phyloP scores from a whole-genome alignment of 2,797 vertebrate genomes.

The Lates japonicus region DNA sequence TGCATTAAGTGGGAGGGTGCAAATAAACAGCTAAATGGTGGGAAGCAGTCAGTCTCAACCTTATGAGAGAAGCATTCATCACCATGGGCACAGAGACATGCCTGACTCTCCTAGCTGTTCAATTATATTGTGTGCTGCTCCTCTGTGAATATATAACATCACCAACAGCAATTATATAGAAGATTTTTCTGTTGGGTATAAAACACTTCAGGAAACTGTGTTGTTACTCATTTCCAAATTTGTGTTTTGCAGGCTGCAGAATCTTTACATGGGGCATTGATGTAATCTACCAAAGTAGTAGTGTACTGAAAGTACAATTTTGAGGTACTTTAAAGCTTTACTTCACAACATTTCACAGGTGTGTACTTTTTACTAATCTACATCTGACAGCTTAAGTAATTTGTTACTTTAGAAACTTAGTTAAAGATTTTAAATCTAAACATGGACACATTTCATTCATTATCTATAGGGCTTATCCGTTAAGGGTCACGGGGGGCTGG shows the following conservation, averaged over 20 bases:
- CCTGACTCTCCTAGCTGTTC: not conserved
- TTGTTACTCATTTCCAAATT: too few species aligned
- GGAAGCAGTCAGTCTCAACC: not conserved
- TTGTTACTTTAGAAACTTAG: too few species aligned
- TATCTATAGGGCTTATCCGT: too few species aligned
- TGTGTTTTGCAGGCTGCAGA: not conserved
- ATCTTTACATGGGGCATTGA: too few species aligned
- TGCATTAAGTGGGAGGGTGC: not conserved
- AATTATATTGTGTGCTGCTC: not conserved
- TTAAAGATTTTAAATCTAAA: too few species aligned
- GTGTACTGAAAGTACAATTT: too few species aligned
- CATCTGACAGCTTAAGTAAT: too few species aligned
- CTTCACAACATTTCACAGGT: too few species aligned
- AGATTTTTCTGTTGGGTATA: not conserved
- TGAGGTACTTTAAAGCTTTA: too few species aligned
- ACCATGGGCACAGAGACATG: not conserved
- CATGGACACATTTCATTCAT: too few species aligned
- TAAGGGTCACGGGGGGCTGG: too few species aligned
- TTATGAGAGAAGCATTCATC: not conserved
- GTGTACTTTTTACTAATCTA: too few species aligned
- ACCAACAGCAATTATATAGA: not conserved
- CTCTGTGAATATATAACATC: not conserved
- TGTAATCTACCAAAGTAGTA: not conserved
- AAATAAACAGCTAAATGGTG: conserved; percentile 33
- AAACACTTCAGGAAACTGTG: not conserved